A percentile compares a stretch with the other conserved stretches of the same genome.
phyloP scores from a whole-genome alignment of 2,113 vertebrate genomes.

The Hippolais icterina region DNA sequence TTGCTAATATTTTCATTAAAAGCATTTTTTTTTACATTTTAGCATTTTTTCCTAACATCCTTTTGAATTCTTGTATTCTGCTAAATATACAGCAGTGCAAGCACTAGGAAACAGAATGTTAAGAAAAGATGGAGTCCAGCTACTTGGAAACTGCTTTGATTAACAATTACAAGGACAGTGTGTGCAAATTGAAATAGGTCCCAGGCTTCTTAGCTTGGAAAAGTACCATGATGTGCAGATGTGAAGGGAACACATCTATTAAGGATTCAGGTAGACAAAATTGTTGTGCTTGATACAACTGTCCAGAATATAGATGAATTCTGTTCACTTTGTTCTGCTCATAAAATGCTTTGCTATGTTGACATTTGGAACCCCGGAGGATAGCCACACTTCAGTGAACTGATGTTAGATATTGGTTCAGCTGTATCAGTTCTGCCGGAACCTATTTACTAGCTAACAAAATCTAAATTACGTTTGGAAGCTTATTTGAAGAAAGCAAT shows the following conservation, averaged over 20 bases:
- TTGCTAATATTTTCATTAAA: neutral
- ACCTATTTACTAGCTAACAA: constrained; percentile 51
- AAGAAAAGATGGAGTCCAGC: neutral
- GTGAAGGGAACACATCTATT: neutral
- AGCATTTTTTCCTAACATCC: neutral
- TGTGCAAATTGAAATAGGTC: neutral
- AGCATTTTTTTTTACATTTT: accelerated
- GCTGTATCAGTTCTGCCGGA: constrained; percentile 14
- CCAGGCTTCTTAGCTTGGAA: neutral
- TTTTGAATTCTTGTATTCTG: neutral
- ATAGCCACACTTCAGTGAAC: constrained; percentile 16
- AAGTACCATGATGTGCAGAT: neutral
- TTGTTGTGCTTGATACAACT: neutral
- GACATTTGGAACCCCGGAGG: neutral
- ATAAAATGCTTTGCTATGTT: neutral
- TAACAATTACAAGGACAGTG: neutral
- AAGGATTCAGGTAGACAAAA: neutral
- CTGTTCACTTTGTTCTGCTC: neutral
- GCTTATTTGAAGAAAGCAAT: constrained; percentile 54
- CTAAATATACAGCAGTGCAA: neutral
- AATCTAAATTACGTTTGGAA: constrained; percentile 54
- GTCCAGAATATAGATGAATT: neutral
- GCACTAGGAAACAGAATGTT: neutral
- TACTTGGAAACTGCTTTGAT: neutral
- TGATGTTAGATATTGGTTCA: constrained; percentile 42